Evolutionary conservation across 2,113 vertebrate species (phyloP).

Genomic region (Accipiter virgatus): DNA sequence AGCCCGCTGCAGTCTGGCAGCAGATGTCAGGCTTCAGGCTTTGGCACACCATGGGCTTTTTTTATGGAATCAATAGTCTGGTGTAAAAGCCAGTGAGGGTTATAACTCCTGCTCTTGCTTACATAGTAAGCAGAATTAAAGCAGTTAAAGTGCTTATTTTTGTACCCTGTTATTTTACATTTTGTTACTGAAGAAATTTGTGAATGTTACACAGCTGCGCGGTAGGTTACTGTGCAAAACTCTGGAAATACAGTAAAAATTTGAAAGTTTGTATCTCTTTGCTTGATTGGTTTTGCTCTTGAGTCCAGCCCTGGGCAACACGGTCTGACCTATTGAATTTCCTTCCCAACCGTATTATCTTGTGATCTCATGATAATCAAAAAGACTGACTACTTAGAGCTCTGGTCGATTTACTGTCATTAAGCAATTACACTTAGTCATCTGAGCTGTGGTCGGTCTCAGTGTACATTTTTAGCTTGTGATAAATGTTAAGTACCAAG

Average conservation of each 20-base stretch:
- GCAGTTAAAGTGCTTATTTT: background rate
- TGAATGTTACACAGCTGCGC: background rate
- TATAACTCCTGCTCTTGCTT: background rate
- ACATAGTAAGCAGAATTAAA: background rate
- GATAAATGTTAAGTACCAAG: background rate
- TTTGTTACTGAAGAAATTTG: background rate
- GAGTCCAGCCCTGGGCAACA: background rate
- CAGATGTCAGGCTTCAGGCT: background rate
- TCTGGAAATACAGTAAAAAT: background rate
- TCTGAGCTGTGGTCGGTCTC: background rate
- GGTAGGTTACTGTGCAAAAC: background rate
- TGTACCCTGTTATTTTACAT: background rate
- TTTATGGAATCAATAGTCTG: background rate
- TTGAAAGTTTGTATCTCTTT: background rate
- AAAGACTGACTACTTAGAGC: background rate
- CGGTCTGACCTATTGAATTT: conserved; percentile 14
- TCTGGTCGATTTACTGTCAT: background rate
- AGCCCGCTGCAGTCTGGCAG: background rate
- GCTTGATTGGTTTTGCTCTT: background rate
- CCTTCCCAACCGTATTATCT: background rate
- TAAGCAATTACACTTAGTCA: background rate
- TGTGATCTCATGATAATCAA: background rate
- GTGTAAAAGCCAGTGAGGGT: background rate
- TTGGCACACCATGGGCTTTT: background rate
- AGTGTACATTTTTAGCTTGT: background rate